These are phyloP conservation scores for Pseudomyrmex concolor DNA, from an alignment of 1,140 invertebrate species.

Conservation along the genomic window DNA sequence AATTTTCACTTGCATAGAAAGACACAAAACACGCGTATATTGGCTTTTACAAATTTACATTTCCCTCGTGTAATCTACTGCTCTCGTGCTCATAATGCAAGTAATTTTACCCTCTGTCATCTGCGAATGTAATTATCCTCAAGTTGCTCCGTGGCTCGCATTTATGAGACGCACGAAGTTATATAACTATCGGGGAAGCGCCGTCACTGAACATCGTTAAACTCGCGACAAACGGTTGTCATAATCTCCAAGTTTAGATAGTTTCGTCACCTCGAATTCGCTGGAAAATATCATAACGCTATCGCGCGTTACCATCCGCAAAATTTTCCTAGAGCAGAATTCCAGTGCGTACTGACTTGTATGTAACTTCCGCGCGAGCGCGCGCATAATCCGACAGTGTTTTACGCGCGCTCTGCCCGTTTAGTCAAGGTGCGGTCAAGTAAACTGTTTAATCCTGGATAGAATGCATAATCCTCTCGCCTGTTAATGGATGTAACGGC, in stretches of 20 bases:
- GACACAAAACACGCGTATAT: conserved; percentile 55
- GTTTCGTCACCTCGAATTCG: conserved; percentile 58
- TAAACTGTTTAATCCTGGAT: conserved; percentile 22
- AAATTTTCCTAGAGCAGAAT: conserved; percentile 1
- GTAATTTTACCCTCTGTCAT: conserved; percentile 70
- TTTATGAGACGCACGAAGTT: conserved; percentile 67
- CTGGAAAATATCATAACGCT: conserved; percentile 54
- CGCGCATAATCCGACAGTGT: neutral
- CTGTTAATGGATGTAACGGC: neutral
- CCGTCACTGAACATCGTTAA: conserved; percentile 68
- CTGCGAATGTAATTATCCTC: conserved; percentile 67
- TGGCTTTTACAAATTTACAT: conserved; percentile 65
- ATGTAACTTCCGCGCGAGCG: neutral
- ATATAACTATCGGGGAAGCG: conserved; percentile 65
- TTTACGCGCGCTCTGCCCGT: neutral
- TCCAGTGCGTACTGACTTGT: neutral
- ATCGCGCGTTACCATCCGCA: conserved; percentile 33
- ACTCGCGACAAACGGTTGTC: conserved; percentile 66
- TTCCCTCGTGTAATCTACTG: conserved; percentile 59
- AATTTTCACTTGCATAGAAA: conserved; percentile 48
- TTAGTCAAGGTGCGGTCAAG: neutral
- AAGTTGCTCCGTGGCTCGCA: conserved; percentile 59
- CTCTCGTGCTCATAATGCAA: conserved; percentile 63
- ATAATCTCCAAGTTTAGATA: conserved; percentile 71
- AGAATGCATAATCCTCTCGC: conserved; percentile 1